Evolutionary conservation across 2,113 vertebrate genomes (phyloP).

Genomic region (Gadus macrocephalus): DNA sequence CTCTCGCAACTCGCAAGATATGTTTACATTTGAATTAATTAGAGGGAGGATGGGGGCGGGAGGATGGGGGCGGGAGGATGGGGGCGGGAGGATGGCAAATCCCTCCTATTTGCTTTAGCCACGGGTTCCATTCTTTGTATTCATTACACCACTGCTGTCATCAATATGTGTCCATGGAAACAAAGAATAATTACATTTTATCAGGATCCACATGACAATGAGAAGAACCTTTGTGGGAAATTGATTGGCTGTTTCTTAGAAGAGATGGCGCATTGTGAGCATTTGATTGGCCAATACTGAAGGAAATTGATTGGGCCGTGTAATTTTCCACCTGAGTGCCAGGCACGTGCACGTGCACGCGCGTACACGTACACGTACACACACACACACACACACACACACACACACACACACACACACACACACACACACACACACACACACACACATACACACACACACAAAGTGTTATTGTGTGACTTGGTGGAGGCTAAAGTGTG

Average conservation of each 20-base stretch:
- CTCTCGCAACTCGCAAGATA: no score
- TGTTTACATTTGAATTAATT: slow-evolving; percentile 58
- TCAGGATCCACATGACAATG: slow-evolving; percentile 49
- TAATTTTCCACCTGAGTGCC: slow-evolving; percentile 66
- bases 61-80: slow-evolving; percentile 16
- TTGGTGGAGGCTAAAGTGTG: slow-evolving; percentile 17
- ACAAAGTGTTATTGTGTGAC: slow-evolving; percentile 32
- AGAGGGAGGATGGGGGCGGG: slow-evolving; percentile 32
- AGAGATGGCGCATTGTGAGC: slow-evolving; percentile 36
- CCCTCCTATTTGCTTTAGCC: slow-evolving; percentile 46
- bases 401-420: background rate
- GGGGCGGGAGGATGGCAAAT: slow-evolving; percentile 21
- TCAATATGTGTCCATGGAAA: slow-evolving; percentile 50
- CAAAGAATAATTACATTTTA: slow-evolving; percentile 57
- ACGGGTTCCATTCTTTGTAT: slow-evolving; percentile 39
- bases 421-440: background rate
- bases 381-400: background rate
- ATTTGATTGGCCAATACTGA: slow-evolving; percentile 51
- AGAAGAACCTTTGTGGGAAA: slow-evolving; percentile 44
- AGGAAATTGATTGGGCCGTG: slow-evolving; percentile 63
- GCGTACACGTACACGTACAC: no score
- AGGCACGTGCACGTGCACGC: background rate
- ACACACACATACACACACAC: background rate
- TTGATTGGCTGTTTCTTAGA: slow-evolving; percentile 50
- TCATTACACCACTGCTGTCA: slow-evolving; percentile 33